A percentile compares a stretch with the other conserved stretches of the same genome.
Conservation (phyloP, 1,140 invertebrate species). For the Polyergus mexicanus region DNA sequence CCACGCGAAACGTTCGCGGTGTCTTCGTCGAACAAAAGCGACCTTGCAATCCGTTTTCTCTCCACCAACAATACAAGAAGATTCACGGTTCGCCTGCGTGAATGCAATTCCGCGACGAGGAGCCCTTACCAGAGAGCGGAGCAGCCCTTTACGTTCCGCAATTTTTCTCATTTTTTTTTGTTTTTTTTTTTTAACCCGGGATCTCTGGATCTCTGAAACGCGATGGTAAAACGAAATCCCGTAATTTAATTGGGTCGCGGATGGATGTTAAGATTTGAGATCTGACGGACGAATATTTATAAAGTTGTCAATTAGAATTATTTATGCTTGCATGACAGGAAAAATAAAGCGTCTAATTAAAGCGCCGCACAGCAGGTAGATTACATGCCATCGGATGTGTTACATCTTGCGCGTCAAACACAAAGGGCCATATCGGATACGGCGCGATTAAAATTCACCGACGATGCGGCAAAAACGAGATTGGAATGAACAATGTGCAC, state of each 20-base stretch:
- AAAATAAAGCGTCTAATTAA: constrained; percentile 32
- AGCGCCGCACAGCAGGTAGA: constrained; percentile 1
- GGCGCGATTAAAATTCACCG: constrained; percentile 57
- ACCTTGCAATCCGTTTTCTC: constrained; percentile 66
- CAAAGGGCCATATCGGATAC: constrained; percentile 11
- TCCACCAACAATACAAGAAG: constrained; percentile 30
- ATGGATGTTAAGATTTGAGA: constrained; percentile 23
- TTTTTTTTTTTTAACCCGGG: too few relatives aligned
- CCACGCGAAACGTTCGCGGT: constrained; percentile 52
- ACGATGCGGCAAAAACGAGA: constrained; percentile 30
- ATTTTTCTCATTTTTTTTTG: constrained; percentile 68
- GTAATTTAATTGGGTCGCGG: constrained; percentile 47
- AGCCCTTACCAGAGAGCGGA: constrained; percentile 30
- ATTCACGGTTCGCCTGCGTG: constrained; percentile 57
- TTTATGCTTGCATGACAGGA: background rate
- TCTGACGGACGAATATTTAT: background rate
- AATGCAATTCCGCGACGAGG: constrained; percentile 63
- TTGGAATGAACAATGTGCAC: constrained; percentile 44
- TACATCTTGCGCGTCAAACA: background rate
- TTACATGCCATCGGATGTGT: constrained; percentile 17
- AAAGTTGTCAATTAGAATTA: constrained; percentile 3
- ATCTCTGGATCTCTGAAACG: background rate
- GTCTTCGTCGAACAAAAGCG: constrained; percentile 45
- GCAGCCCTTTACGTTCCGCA: constrained; percentile 18
- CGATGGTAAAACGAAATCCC: constrained; percentile 40